Conservation (phyloP, 2,888 invertebrate genomes). For the Acrobasis repandana region DNA sequence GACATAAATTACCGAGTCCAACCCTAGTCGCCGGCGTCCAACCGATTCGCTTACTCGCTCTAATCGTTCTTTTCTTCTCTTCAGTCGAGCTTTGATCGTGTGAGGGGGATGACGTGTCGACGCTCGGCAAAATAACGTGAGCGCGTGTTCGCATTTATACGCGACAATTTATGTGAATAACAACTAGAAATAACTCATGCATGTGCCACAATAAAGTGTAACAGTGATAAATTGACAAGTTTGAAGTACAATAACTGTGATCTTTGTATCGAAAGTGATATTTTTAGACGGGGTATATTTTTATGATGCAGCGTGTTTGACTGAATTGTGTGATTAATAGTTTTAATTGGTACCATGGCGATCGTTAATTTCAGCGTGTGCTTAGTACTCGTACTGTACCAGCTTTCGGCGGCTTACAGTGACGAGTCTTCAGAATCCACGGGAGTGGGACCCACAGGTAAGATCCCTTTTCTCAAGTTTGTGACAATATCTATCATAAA, state of each 20-base stretch:
- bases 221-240: slow-evolving; percentile 31
- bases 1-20: slow-evolving; percentile 9
- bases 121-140: slow-evolving; percentile 35
- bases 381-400: slow-evolving; percentile 67
- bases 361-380: slow-evolving; percentile 72
- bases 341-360: slow-evolving; percentile 69
- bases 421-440: slow-evolving; percentile 70
- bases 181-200: slow-evolving; percentile 33
- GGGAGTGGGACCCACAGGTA: slow-evolving; percentile 67
- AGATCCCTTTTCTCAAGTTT: slow-evolving; percentile 27
- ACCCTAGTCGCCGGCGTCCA: slow-evolving; percentile 38
- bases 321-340: slow-evolving; percentile 58
- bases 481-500: too few relatives aligned
- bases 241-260: slow-evolving; percentile 37
- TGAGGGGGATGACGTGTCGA: slow-evolving; percentile 32
- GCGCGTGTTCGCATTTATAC: slow-evolving; percentile 56
- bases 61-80: slow-evolving; percentile 35
- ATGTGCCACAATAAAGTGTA: slow-evolving; percentile 37
- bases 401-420: slow-evolving; percentile 60
- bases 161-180: slow-evolving; percentile 42
- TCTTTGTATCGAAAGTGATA: slow-evolving; percentile 43
- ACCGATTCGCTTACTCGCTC: slow-evolving; percentile 47
- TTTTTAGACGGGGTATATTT: slow-evolving; percentile 49
- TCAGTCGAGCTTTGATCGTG: slow-evolving; percentile 55
- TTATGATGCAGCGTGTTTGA: slow-evolving; percentile 49